Base-by-base conservation (phyloP, 2,888 invertebrate genomes). In the Boloria euphrosyne region DNA sequence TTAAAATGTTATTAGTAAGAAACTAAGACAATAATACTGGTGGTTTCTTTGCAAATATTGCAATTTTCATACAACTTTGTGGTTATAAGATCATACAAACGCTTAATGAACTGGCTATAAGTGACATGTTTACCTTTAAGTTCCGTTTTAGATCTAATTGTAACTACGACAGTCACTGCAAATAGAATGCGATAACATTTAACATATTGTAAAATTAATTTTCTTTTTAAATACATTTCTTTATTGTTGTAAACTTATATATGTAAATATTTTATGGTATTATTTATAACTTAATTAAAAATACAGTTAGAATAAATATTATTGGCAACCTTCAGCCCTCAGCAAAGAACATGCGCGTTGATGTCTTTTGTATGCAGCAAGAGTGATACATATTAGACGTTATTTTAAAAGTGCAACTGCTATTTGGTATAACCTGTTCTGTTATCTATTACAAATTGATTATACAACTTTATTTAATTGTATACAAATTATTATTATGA, bases 61-160 rank as follows among this genome's bases (percentile, higher is more conserved):
- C 22, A 22, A 22, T 22, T 27, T 13, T 18, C 16, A 27, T 46
- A 22, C 46, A 57, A 46, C 22, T 44, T 57, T 57, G 46, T 46
- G 44, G 27, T 55, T 13, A 17, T 55, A 18, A 43, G 43, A 55
- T 44, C n/a, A 43, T 22, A 44, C 43, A 44, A 55, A 55, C 43
- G 43, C 43, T 43, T 43, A 44, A 17, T 46, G 47, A 31, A 13
- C 38, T 31, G 31, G 46, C 22, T 46, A n/a, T 17, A 47, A 62
- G n/a, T 16, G 49, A 58, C 58, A 46, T 14, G 64, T 58, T 64
- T 59, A 58, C 64, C 64, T 64, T 64, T 64, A 55, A 58, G 58
- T 64, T 52, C 64, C 57, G 22, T 31, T 31, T 57, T 22, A 46
- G 44, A 46, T 22, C 18, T 13, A 57, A 22, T 22, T 22, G 22